Conservation (phyloP, 2,888 invertebrate genomes). For the Hedychridium roseum region DNA sequence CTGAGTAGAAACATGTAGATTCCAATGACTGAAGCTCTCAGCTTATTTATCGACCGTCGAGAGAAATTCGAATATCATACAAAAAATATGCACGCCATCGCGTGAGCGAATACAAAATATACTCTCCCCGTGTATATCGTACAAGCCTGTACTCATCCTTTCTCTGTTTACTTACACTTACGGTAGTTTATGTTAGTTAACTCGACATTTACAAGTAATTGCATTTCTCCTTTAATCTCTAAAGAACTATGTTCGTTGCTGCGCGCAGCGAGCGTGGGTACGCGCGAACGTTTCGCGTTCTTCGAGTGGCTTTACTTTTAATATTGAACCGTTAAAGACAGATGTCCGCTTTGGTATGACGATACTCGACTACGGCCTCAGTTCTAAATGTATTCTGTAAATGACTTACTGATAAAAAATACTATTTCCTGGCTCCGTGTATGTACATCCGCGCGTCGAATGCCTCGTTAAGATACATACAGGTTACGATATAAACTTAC, state of each 20-base stretch:
- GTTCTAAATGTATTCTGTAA: conserved; percentile 30
- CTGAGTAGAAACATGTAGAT: too few relatives aligned
- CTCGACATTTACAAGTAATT: conserved; percentile 41
- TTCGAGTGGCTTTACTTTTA: conserved; percentile 2
- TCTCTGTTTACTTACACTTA: conserved; percentile 6
- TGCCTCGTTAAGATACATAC: conserved; percentile 15
- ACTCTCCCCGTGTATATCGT: conserved; percentile 34
- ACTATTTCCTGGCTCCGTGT: conserved; percentile 34
- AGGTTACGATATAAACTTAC: conserved; percentile 12
- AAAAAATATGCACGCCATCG: conserved; percentile 34
- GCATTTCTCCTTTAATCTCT: conserved; percentile 17
- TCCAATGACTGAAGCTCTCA: too few relatives aligned
- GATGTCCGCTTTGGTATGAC: conserved; percentile 35
- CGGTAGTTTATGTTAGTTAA: conserved; percentile 33
- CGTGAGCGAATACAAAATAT: conserved; percentile 38
- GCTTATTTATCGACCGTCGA: too few relatives aligned
- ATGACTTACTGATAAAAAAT: conserved; percentile 45
- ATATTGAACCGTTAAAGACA: conserved; percentile 18
- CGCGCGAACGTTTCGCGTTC: background rate
- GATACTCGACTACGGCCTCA: conserved; percentile 1
- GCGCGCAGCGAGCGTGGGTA: conserved; percentile 11
- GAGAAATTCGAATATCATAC: conserved; percentile 28
- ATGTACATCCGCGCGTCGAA: conserved; percentile 36
- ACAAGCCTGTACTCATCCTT: conserved; percentile 26
- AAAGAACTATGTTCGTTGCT: conserved; percentile 36